Base-by-base conservation (phyloP, 2,113 vertebrate species). In the Labeo rohita region DNA sequence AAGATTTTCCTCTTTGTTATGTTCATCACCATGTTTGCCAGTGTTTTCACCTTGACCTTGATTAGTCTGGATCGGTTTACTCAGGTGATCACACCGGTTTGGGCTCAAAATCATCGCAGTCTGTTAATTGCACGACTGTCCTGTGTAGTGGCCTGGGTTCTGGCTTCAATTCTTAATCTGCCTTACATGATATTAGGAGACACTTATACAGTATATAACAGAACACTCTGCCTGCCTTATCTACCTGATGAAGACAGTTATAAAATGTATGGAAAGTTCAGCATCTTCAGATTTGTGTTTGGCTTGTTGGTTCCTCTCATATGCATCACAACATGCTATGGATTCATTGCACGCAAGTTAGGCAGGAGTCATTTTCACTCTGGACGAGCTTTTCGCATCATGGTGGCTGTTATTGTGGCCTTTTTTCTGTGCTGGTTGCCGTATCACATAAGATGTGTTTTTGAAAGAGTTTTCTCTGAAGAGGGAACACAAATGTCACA, bases 361-460 rank as follows among this genome's bases (percentile, higher is more conserved):
- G 70, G 1, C 0, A 52, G 18, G 1, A 73, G 88, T 3, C 89
- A 70, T 12, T 92, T 94, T 11, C 95, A 86, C 43, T 85, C 93
- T 6, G 78, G 18, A 6, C 96, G 91, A 80, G 93, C 93, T 6
- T 82, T 94, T 36, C 87, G 47, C 74, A 92, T 96, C 18, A 78
- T 94, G 5, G 0, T 90, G 10, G 84, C 88, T 0, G 87, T 96
- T 10, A 88, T 97, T 1, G 28, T 87, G 1, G 88, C 94, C 0
- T 97, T 97, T 89, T 94, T 95, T 47, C 9, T 95, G 75, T 97
- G 94, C 84, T 97, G 96, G 96, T 77, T 94, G 65, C 96, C 96
- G 0, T 97, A 96, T 86, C 96, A 96, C 0, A 0, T 96, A 65
- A 90, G 89, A 84, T 88, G 28, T 16, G 50, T 45, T 45, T 9